Conservation (phyloP, 2,888 invertebrate genomes). For the Troglohyphantes excavatus region DNA sequence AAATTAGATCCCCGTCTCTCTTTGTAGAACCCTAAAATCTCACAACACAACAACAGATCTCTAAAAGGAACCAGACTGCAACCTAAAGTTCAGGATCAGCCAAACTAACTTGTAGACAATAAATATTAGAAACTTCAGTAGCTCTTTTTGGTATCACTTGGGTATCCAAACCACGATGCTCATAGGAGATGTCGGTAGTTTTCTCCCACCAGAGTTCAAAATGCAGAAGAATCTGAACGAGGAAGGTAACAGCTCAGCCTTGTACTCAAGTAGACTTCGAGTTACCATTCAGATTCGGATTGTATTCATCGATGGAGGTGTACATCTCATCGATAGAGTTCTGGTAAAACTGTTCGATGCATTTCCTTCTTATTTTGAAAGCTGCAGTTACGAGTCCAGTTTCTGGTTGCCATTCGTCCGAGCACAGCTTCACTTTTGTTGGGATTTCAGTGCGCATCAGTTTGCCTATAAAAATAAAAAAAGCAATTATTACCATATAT, state of each 20-base stretch:
- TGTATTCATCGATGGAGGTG: constrained; percentile 82
- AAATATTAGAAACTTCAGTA: constrained; percentile 8
- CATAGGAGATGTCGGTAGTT: background rate
- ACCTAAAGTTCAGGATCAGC: too few species aligned
- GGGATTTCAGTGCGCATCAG: constrained; percentile 84
- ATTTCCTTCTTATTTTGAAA: constrained; percentile 84
- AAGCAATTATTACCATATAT: background rate
- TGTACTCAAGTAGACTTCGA: constrained; percentile 70
- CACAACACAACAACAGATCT: too few species aligned
- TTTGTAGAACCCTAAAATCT: too few species aligned
- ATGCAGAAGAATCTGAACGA: background rate
- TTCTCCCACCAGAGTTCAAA: background rate
- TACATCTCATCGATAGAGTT: constrained; percentile 80
- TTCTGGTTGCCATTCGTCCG: constrained; percentile 85
- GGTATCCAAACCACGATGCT: background rate
- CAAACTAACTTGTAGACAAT: background rate
- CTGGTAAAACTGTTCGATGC: constrained; percentile 83
- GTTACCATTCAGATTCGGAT: constrained; percentile 36
- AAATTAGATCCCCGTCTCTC: background rate
- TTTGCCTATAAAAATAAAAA: constrained; percentile 60
- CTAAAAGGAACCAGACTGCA: too few species aligned
- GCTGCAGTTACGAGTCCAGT: constrained; percentile 85
- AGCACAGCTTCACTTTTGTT: constrained; percentile 83
- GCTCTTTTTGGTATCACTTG: background rate
- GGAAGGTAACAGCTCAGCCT: background rate